phyloP scores from a whole-genome alignment of 2,797 vertebrate species.

The Bucorvus abyssinicus region DNA sequence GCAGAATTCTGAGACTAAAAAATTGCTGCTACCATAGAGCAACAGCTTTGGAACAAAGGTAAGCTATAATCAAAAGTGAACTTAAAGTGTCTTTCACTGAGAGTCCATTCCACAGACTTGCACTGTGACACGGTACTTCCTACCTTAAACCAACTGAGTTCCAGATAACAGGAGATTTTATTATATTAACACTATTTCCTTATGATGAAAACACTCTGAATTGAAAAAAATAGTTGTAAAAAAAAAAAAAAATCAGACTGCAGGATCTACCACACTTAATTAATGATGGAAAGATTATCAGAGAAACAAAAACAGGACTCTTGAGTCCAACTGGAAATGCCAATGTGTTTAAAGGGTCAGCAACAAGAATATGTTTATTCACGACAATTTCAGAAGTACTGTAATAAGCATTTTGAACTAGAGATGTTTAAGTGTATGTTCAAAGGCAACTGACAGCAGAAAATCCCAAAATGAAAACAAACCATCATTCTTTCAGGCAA shows the following conservation, averaged over 20 bases:
- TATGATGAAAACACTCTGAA: background rate
- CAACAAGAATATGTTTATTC: background rate
- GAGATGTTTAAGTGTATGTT: background rate
- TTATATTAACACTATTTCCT: background rate
- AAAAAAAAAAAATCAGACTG: background rate
- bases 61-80: background rate
- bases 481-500: background rate
- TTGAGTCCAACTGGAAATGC: background rate
- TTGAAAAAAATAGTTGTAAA: background rate
- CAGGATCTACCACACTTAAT: background rate
- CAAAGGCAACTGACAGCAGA: background rate
- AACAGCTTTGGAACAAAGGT: background rate
- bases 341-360: background rate
- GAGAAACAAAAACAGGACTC: background rate
- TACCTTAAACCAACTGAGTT: background rate
- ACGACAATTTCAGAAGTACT: background rate
- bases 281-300: background rate
- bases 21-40: background rate
- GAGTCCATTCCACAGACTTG: background rate
- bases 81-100: background rate
- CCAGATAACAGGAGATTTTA: background rate
- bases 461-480: background rate
- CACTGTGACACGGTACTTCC: background rate
- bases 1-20: background rate
- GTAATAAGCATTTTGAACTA: background rate